Base-by-base conservation (phyloP, 2,888 invertebrate species). In the Pristionchus arcanus region DNA sequence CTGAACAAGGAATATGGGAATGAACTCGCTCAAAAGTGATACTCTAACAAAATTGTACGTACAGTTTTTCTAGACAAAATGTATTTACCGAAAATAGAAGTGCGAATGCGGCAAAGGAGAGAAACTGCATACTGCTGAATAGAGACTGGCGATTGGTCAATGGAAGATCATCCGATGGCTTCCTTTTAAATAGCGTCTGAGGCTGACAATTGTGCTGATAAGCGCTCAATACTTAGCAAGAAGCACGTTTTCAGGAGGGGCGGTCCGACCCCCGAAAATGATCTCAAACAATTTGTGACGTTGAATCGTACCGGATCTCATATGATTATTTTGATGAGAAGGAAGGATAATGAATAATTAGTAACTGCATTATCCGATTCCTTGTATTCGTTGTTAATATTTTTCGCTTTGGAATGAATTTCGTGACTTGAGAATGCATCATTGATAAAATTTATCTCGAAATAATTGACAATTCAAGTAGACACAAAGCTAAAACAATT, bases 191-290 rank as follows among this genome's bases (percentile, higher is more conserved):
- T 3, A 0, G n/a, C 28, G n/a, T 49, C 81, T 42, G n/a, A 42
- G 42, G 28, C 81, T 81, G 81, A 81, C 81, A 49, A 49, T 53
- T 81, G 31, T 31, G 49, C 81, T 81, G 81, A 81, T 81, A 81
- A 81, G 81, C 74, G 28, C 81, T 13, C n/a, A 81, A 81, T 81
- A 13, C 81, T 53, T 71, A 21, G 28, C 49, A 53, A 81, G 25
- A 13, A 49, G 81, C 81, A 81, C 81, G 81, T 81, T 81, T 42
- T 81, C 21, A n/a, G 49, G 28, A 34, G 42, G n/a, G 81, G 42
- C 53, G 81, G 81, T 9, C n/a, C 49, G 49, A 81, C 81, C 81
- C 81, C 49, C 37, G 31, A 34, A 68, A n/a, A 31, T 68, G 68
- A 68, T 74, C 19, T 19, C 7, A 21, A 19, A 37, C 74, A 21